Evolutionary conservation across 2,888 invertebrate genomes (phyloP).

Genomic region (Microctonus aethiopoides): DNA sequence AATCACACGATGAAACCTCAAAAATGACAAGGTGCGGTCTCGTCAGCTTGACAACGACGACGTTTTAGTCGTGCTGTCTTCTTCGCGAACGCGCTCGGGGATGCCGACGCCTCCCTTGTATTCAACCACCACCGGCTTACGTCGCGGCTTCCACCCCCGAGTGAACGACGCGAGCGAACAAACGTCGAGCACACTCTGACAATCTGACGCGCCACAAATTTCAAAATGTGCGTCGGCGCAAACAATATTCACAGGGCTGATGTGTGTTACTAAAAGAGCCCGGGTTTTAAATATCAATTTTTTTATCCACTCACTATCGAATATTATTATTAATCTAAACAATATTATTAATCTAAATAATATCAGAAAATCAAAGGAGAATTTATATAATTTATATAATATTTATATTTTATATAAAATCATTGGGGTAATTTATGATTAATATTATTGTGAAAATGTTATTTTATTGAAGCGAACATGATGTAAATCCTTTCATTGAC

Average conservation of each 20-base stretch:
- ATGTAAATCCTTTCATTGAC: slow-evolving; percentile 39
- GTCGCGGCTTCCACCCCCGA: slow-evolving; percentile 57
- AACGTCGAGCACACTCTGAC: slow-evolving; percentile 41
- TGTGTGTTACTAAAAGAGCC: not conserved
- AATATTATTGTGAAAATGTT: not conserved
- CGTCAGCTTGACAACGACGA: slow-evolving; percentile 29
- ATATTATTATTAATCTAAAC: not conserved
- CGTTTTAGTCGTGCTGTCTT: slow-evolving; percentile 30
- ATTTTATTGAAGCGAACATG: not conserved
- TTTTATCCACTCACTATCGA: not conserved
- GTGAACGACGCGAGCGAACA: slow-evolving; percentile 48
- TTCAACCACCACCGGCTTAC: slow-evolving; percentile 44
- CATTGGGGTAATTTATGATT: not conserved
- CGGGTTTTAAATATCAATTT: not conserved
- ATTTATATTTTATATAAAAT: too few relatives aligned
- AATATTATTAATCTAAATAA: not conserved
- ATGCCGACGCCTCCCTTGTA: slow-evolving; percentile 43
- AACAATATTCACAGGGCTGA: slow-evolving; percentile 17
- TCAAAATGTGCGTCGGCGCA: slow-evolving; percentile 58
- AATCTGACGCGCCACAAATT: slow-evolving; percentile 56
- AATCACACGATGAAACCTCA: not conserved
- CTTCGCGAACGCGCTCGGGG: slow-evolving; percentile 38
- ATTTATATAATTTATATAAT: too few relatives aligned
- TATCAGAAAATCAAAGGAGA: too few relatives aligned
- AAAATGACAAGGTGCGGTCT: slow-evolving; percentile 31